Evolutionary conservation across 2,113 vertebrate species (phyloP).

Genomic region (Piliocolobus tephrosceles): DNA sequence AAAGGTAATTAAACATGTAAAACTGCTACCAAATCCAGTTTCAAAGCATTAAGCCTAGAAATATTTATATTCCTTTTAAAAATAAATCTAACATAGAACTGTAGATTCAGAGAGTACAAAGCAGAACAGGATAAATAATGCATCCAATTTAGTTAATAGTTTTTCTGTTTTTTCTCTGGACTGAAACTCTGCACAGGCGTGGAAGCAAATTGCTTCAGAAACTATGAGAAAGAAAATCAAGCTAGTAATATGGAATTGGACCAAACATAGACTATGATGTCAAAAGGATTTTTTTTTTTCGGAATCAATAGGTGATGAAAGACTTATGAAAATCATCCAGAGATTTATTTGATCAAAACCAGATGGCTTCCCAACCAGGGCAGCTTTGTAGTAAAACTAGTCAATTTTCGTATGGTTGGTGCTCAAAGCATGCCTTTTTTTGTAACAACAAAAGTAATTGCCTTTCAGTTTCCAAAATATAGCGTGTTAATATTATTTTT

Average conservation of each 20-base stretch:
- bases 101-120: slow-evolving; percentile 5
- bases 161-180: slow-evolving; percentile 56
- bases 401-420: slow-evolving; percentile 6
- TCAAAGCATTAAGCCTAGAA: slow-evolving; percentile 15
- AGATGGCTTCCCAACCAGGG: slow-evolving; percentile 15
- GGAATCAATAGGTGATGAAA: slow-evolving; percentile 64
- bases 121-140: slow-evolving; percentile 51
- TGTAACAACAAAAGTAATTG: slow-evolving; percentile 1
- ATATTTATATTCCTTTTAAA: slow-evolving; percentile 35
- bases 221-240: slow-evolving; percentile 38
- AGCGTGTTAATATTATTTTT: not conserved
- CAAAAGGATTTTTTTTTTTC: slow-evolving; percentile 60
- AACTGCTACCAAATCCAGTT: not conserved
- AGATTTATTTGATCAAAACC: slow-evolving; percentile 58
- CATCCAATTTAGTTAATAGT: slow-evolving; percentile 31
- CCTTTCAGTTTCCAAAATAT: slow-evolving; percentile 24
- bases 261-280: slow-evolving; percentile 52
- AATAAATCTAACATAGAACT: slow-evolving; percentile 41
- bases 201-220: slow-evolving; percentile 25
- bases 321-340: slow-evolving; percentile 56
- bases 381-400: slow-evolving; percentile 36
- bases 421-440: not conserved
- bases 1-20: slow-evolving; percentile 25
- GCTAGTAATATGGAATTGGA: not conserved
- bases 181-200: not conserved